Base-by-base conservation (phyloP, 2,113 vertebrate species). In the Zonotrichia leucophrys region DNA sequence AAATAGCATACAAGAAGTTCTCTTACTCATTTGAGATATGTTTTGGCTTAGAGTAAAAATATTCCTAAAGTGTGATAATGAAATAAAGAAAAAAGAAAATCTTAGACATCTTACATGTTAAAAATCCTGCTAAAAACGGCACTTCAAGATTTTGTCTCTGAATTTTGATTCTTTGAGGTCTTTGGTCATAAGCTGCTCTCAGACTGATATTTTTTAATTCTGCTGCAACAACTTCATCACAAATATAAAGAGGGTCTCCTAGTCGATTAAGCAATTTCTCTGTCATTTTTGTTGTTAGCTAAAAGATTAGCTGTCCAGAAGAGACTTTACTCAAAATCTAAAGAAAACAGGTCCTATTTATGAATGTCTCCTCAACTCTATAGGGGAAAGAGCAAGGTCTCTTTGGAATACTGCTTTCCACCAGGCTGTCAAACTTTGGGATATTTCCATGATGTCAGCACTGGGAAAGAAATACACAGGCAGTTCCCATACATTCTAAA, bases 401-500 rank as follows among this genome's bases (percentile, higher is more conserved):
- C 83, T 52, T 42, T 78, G 92, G 96, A 96, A 92, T 79, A 66
- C 66, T 78, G 56, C 79, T 85, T 79, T 85, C 91, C 95, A 60
- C 59, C 44, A 81, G 67, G 69, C 83, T 75, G 8, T 93, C 91
- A 94, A 78, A 91, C 70, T 83, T 87, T 56, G 53, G 91, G 83
- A 77, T 70, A 93, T 93, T 94, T 96, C 92, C 30, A 0, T 96
- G 58, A 93, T 92, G 89, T 94, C 92, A 96, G 39, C 89, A 90
- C 81, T 93, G 96, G 86, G 93, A 95, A 96, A 96, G 68, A 88
- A 93, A 89, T 88, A 77, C 53, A 69, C 11, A 68, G 74, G 78
- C 92, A 84, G 88, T 96, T 97, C 95, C 87, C 96, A 95, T 81
- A 91, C 76, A 94, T 94, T 77, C 62, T 92, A 78, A 93, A 77